phyloP scores from a whole-genome alignment of 1,140 invertebrate species.

The Drosophila melanogaster region Release_6_plus_ISO1_MT NC_004354.4:10874001-10874500 shows the following conservation, averaged over 20 bases:
- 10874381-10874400: conserved; percentile 46
- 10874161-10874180: background rate
- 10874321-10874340: conserved; percentile 14
- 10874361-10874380: conserved; percentile 72
- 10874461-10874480: conserved; percentile 58
- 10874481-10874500: conserved; percentile 85
- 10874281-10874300: conserved; percentile 5
- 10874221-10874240: conserved; percentile 5
- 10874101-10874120: background rate
- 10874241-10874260: conserved; percentile 36
- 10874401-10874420: conserved; percentile 26
- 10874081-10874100: background rate
- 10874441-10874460: too few species aligned
- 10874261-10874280: conserved; percentile 47
- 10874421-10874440: conserved; percentile 21
- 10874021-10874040: background rate
- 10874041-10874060: background rate
- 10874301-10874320: conserved; percentile 16
- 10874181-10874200: background rate
- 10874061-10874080: background rate
- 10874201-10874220: conserved; percentile 17
- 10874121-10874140: background rate
- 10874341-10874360: conserved; percentile 26
- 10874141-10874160: background rate
- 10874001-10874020: background rate